Base-by-base conservation (phyloP, 2,797 vertebrate species). In the Cossypha niveicapilla region DNA sequence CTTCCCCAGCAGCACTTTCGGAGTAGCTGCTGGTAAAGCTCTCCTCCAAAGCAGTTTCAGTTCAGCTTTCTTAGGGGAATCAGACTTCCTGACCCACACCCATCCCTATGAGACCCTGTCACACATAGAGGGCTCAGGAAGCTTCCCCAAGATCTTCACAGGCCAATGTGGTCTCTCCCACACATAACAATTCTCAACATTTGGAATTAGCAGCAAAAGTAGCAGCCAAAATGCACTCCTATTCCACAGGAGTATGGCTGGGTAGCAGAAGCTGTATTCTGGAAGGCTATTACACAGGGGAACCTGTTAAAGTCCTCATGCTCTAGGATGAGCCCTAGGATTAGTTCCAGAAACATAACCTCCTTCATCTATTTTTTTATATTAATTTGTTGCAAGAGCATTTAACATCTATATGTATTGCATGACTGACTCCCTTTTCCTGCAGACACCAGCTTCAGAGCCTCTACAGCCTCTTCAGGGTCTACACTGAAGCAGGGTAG, bases 51-150 rank as follows among this genome's bases (percentile, higher is more conserved):
- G 81, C 19, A 14, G 93, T 96, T 96, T 96, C 96, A 67, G 67
- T 96, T 96, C 94, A 94, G 91, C 63, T 94, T 96, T 95, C 57
- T 89, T 45, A 92, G 18, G 3, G 63, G 47, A 89, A 86, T 65
- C 3, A 0, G 51, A 63, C 48, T 66, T 82, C 63, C 88, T 6
- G 24, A 79, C 60, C 47, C 67, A 85, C 71, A 41, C 51, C 56
- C 71, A 0, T 48, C 67, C 58, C 74, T 25, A 13, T 2, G 28
- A 93, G 77, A 53, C 67, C 86, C 25, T 45, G 48, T 71, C 74
- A 87, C 56, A 82, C 32, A 73, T 8, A 28, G 0, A 0, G n/a
- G 24, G 28, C 45, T 67, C 67, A 39, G 60, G 15, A 76, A 57
- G 48, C 60, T 90, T 84, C 74, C 23, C 18, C n/a, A 53, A 32